Percentiles rank a stretch among this genome's conserved stretches.
phyloP scores from a whole-genome alignment of 2,113 vertebrate genomes.

The Glaucomys volans region DNA sequence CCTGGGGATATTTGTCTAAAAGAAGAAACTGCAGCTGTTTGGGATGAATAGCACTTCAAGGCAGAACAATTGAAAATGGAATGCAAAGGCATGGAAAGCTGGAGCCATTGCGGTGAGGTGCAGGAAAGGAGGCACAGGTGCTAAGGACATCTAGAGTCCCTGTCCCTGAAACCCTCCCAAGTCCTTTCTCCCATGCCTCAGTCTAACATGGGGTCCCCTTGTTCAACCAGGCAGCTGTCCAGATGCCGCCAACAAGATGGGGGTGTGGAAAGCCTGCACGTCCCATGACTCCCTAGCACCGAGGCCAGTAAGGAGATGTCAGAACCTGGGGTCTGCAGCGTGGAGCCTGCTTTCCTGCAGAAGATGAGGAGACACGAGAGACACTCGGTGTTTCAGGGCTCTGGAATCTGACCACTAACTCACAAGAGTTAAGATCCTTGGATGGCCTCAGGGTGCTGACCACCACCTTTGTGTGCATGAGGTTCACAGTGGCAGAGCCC shows the following conservation, averaged over 20 bases:
- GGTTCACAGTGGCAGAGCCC: not conserved
- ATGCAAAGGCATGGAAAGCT: not conserved
- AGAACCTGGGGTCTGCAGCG: fast-evolving
- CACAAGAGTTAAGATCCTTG: too few relatives aligned
- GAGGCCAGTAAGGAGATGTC: not conserved
- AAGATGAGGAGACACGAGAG: not conserved
- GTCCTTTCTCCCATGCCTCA: not conserved
- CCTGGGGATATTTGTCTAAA: not conserved
- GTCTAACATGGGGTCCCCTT: not conserved
- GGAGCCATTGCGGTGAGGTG: not conserved
- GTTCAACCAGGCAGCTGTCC: not conserved
- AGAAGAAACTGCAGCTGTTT: not conserved
- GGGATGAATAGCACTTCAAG: not conserved
- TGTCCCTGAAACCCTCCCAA: too few relatives aligned
- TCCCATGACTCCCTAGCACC: too few relatives aligned
- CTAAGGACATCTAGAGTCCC: not conserved
- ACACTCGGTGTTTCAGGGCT: too few relatives aligned
- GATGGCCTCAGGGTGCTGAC: not conserved
- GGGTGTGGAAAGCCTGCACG: not conserved
- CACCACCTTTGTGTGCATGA: not conserved
- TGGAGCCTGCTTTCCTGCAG: not conserved
- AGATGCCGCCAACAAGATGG: not conserved
- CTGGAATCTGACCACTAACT: not conserved
- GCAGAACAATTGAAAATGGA: not conserved
- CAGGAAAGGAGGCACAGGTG: not conserved